A percentile compares a stretch with the other conserved stretches of the same genome.
Evolutionary conservation across 2,888 invertebrate genomes (phyloP).

Genomic region (Drosophila meridionalis): DNA sequence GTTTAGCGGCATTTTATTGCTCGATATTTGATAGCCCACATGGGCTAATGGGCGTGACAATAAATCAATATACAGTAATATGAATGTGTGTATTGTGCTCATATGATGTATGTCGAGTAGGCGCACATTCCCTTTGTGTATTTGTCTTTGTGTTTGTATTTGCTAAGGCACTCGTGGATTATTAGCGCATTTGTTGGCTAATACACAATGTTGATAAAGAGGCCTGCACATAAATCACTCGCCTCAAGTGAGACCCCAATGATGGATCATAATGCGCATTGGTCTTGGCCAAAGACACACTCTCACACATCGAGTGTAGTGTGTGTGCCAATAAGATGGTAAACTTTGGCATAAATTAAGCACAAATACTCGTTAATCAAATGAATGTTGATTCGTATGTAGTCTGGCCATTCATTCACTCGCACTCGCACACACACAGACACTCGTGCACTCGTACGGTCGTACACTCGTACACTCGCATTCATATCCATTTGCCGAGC

Average conservation of each 20-base stretch:
- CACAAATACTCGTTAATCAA: conserved; percentile 78
- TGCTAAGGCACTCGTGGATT: conserved; percentile 74
- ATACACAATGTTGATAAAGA: conserved; percentile 63
- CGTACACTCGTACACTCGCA: conserved; percentile 6
- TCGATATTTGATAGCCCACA: conserved; percentile 68
- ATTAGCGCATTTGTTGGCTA: conserved; percentile 78
- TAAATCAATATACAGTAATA: conserved; percentile 67
- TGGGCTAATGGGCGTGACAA: conserved; percentile 43
- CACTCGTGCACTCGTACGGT: neutral
- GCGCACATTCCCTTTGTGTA: neutral
- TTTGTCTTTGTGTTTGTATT: conserved; percentile 60
- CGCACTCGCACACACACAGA: neutral
- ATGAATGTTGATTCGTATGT: conserved; percentile 63
- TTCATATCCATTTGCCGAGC: conserved; percentile 49
- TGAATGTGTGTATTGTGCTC: neutral
- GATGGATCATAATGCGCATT: conserved; percentile 69
- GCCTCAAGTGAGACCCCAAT: conserved; percentile 43
- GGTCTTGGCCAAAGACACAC: conserved; percentile 6
- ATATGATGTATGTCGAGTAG: conserved; percentile 14
- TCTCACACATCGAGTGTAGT: neutral
- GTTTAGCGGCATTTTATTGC: conserved; percentile 77
- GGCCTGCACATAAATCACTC: conserved; percentile 57
- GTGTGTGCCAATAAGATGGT: conserved; percentile 53
- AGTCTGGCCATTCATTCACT: conserved; percentile 29
- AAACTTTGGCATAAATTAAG: conserved; percentile 72